These are phyloP conservation scores for Coreius guichenoti DNA, from an alignment of 2,797 vertebrate genomes.

Conservation along the genomic window DNA sequence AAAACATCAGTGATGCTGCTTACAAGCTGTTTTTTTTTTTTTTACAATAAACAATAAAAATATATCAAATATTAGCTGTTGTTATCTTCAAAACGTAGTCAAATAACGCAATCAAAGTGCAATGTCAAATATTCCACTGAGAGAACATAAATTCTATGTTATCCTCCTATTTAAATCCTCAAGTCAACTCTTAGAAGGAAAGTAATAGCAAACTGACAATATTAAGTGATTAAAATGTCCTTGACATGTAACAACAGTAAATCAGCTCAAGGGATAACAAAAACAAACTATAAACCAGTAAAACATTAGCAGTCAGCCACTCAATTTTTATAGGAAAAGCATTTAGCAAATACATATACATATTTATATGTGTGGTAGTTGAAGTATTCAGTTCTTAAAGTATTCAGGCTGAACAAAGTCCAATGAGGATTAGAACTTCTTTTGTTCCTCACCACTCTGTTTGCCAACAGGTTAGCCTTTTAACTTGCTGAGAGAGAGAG, in stretches of 20 bases:
- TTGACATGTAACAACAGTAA: slow-evolving; percentile 65
- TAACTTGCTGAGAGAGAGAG: slow-evolving; percentile 77
- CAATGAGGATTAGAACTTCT: slow-evolving; percentile 97
- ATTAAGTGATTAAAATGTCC: slow-evolving; percentile 67
- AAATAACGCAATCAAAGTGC: not conserved
- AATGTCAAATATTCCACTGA: not conserved
- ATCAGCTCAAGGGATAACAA: slow-evolving; percentile 68
- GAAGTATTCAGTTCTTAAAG: slow-evolving; percentile 5
- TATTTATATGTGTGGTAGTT: not conserved
- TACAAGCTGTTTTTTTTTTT: not conserved
- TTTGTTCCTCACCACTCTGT: slow-evolving; percentile 84
- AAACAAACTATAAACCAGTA: slow-evolving; percentile 74
- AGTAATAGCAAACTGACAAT: slow-evolving; percentile 1
- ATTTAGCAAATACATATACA: slow-evolving; percentile 52
- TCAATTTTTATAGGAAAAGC: slow-evolving; percentile 68
- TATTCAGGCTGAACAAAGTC: slow-evolving; percentile 69
- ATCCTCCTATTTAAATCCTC: not conserved
- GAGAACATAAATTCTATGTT: not conserved
- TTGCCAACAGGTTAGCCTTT: slow-evolving; percentile 99
- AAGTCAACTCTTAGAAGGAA: not conserved
- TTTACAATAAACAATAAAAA: not conserved
- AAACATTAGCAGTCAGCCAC: slow-evolving; percentile 69
- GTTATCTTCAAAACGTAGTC: not conserved
- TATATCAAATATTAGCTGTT: not conserved
- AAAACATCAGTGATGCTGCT: not conserved